Evolutionary conservation across 2,113 vertebrate species (phyloP).

Genomic region (Bucco capensis): DNA sequence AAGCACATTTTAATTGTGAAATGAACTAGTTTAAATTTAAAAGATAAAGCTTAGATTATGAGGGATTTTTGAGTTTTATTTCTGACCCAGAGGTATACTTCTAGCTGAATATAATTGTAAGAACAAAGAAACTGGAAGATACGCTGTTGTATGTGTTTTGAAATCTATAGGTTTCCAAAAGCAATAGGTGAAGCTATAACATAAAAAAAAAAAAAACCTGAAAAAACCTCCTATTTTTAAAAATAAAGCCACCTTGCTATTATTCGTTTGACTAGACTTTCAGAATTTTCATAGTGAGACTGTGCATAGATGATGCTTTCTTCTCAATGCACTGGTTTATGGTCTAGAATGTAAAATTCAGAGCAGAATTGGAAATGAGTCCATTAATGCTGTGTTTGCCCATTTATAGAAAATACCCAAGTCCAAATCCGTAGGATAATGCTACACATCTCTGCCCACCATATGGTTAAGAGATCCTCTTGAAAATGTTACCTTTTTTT

Average conservation of each 20-base stretch:
- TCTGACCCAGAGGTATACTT: not conserved
- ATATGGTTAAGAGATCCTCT: not conserved
- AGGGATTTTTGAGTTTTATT: not conserved
- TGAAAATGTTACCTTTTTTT: not conserved
- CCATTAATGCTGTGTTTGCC: not conserved
- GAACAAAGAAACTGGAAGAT: not conserved
- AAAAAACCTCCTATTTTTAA: too few species aligned
- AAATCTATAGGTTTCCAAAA: not conserved
- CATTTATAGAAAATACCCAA: rapidly evolving
- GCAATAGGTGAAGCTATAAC: not conserved
- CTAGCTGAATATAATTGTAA: not conserved
- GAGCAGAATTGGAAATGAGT: not conserved
- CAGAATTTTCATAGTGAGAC: not conserved
- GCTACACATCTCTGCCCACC: not conserved
- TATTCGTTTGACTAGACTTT: not conserved
- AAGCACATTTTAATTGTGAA: not conserved
- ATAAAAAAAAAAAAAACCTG: too few species aligned
- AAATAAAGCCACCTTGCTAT: not conserved
- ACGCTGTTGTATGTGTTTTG: not conserved
- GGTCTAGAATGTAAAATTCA: not conserved
- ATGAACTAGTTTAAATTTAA: not conserved
- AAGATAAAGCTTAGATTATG: not conserved
- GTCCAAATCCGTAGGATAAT: not conserved
- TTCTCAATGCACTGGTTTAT: too few species aligned
- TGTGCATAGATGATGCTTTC: not conserved